phyloP scores from a whole-genome alignment of 2,888 invertebrate genomes.

The Morinoia aosen region DNA sequence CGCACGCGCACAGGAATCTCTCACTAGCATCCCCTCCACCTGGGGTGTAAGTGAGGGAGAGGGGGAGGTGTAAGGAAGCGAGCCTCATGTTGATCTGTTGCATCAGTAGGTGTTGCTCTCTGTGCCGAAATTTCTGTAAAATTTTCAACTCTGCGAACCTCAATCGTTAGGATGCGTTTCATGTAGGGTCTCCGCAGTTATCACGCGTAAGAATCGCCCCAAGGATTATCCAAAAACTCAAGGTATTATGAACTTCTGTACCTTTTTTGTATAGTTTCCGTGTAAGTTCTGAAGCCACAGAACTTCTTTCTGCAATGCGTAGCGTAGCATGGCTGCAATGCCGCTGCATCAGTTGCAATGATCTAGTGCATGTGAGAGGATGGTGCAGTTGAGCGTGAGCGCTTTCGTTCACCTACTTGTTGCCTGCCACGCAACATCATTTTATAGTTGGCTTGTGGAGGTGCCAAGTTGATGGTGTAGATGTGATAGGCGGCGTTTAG shows the following conservation, averaged over 20 bases:
- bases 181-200: neutral
- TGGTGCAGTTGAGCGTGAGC: neutral
- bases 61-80: constrained; percentile 14
- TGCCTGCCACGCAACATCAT: neutral
- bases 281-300: neutral
- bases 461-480: neutral
- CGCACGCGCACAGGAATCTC: constrained; percentile 30
- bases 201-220: neutral
- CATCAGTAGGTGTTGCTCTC: constrained; percentile 7
- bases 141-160: neutral
- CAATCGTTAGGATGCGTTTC: neutral
- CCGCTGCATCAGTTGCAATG: constrained; percentile 34
- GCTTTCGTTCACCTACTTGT: constrained; percentile 12
- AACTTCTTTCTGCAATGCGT: neutral
- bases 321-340: too few species aligned
- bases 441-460: neutral
- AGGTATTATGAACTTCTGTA: neutral
- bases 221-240: neutral
- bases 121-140: neutral
- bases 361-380: neutral
- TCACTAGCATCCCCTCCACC: constrained; percentile 3
- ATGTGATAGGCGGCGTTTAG: neutral
- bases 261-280: neutral
- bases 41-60: neutral
- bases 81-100: constrained; percentile 40